Conservation (phyloP, 2,113 vertebrate species). For the Esox niger region DNA sequence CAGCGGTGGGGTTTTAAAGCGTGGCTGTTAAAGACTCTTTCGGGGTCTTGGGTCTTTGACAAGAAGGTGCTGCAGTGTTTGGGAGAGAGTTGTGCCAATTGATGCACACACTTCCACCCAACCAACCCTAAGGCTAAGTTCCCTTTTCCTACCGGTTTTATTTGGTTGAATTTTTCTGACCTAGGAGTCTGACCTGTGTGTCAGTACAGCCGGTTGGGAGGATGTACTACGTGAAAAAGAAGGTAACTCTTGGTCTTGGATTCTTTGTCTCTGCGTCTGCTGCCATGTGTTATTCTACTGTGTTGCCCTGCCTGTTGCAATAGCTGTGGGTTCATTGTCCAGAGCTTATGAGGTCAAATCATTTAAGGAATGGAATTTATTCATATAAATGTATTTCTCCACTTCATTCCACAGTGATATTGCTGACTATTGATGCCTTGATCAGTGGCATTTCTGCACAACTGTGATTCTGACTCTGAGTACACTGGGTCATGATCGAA, state of each 20-base stretch:
- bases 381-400: neutral
- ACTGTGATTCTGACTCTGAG: too few relatives aligned
- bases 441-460: neutral
- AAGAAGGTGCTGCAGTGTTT: neutral
- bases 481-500: too few relatives aligned
- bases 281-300: neutral
- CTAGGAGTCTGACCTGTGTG: constrained; percentile 46
- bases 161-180: constrained; percentile 42
- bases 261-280: constrained; percentile 3
- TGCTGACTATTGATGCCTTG: neutral
- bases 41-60: neutral
- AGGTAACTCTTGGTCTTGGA: constrained; percentile 58
- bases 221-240: constrained; percentile 78
- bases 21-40: neutral
- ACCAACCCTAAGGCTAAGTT: constrained; percentile 51
- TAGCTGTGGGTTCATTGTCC: constrained; percentile 18
- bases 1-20: constrained; percentile 24
- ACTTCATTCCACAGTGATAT: neutral
- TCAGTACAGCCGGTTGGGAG: constrained; percentile 40
- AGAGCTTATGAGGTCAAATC: neutral
- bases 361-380: neutral
- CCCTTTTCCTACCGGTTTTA: constrained; percentile 24
- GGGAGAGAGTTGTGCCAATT: constrained; percentile 36
- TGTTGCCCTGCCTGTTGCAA: constrained; percentile 4
- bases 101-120: constrained; percentile 43